Evolutionary conservation across 2,888 invertebrate genomes (phyloP).

Genomic region (Megalurothrips usitatus): DNA sequence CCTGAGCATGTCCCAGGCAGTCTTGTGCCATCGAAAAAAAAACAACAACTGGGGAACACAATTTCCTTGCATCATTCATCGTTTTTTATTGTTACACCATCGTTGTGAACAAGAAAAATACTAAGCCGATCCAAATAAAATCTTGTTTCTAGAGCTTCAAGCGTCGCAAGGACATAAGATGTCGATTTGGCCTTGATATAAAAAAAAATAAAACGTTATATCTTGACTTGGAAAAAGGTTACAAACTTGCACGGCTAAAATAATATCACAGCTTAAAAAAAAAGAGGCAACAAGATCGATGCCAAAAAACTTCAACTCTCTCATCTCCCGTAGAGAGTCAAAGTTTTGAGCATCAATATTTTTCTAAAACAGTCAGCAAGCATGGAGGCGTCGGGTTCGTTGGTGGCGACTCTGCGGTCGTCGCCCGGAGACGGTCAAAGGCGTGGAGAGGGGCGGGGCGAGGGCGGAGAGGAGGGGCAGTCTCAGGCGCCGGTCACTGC

Average conservation of each 20-base stretch:
- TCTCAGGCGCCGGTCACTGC: not conserved
- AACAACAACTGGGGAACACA: not conserved
- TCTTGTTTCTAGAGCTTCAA: not conserved
- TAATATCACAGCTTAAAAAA: not conserved
- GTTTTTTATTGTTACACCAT: slow-evolving; percentile 18
- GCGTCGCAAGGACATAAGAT: slow-evolving; percentile 35
- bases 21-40: not conserved
- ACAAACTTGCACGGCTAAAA: slow-evolving; percentile 34
- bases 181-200: slow-evolving; percentile 15
- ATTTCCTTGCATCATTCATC: slow-evolving; percentile 3
- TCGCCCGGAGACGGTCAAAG: not conserved
- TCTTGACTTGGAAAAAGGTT: slow-evolving; percentile 38
- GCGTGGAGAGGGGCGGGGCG: not conserved
- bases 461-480: not conserved
- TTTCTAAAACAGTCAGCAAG: not conserved
- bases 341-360: not conserved
- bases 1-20: not conserved
- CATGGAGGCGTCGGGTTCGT: not conserved
- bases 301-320: too few species aligned
- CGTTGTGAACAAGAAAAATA: slow-evolving; percentile 15
- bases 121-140: not conserved
- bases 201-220: slow-evolving; percentile 35
- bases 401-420: not conserved
- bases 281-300: too few species aligned
- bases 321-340: too few species aligned